Conservation (phyloP, 30 jellyfish, hydroid and myxozoan species). For the Hydractinia symbiolongicarpus region DNA sequence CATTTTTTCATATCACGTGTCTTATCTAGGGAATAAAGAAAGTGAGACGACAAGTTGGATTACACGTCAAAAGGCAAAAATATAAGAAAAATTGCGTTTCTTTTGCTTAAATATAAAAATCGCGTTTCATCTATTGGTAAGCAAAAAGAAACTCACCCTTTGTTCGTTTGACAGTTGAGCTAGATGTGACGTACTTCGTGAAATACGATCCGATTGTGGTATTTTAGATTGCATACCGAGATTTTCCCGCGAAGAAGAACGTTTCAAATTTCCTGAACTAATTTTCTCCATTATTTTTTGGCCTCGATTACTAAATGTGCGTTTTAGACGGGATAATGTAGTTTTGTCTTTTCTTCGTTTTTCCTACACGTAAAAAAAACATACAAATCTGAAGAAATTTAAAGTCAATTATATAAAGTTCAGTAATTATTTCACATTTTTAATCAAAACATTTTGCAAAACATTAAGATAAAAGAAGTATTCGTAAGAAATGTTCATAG, state of each 20-base stretch:
- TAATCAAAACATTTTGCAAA: no score
- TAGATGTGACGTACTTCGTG: slow-evolving; percentile 96
- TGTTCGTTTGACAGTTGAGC: slow-evolving; percentile 54
- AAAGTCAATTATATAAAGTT: not conserved
- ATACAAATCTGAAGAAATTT: not conserved
- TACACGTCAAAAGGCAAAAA: no score
- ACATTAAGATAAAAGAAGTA: not conserved
- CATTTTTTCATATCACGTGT: no score
- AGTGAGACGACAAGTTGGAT: no score
- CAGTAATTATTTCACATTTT: no score
- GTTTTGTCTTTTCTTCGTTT: slow-evolving; percentile 81
- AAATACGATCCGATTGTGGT: slow-evolving; percentile 84
- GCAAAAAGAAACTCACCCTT: slow-evolving; percentile 13
- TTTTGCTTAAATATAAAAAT: no score
- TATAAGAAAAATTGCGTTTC: no score
- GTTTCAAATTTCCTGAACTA: slow-evolving; percentile 84
- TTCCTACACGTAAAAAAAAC: slow-evolving; percentile 65
- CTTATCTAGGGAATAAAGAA: no score
- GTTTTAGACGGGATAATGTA: slow-evolving; percentile 84
- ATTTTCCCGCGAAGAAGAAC: slow-evolving; percentile 91
- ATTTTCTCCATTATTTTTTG: slow-evolving; percentile 93
- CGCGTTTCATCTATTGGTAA: not conserved
- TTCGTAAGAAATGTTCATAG: not conserved
- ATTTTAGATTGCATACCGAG: slow-evolving; percentile 69
- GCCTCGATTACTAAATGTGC: slow-evolving; percentile 96